These are phyloP conservation scores for Poecile atricapillus DNA, from an alignment of 2,113 vertebrate species.

Conservation along the genomic window DNA sequence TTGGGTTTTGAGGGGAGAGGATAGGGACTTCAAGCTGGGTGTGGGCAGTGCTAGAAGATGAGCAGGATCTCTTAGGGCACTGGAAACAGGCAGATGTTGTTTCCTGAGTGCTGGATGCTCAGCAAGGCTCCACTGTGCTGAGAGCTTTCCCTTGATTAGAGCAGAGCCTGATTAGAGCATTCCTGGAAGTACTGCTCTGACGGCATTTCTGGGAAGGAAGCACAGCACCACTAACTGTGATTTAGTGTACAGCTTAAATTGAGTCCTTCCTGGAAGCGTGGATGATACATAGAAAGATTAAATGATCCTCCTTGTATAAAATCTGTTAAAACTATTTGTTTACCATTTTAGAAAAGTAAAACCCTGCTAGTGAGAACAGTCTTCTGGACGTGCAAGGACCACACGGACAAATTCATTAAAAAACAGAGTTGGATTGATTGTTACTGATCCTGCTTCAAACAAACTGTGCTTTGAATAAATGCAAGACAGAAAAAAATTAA, in stretches of 20 bases:
- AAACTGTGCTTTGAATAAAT: neutral
- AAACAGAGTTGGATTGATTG: neutral
- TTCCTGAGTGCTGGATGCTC: neutral
- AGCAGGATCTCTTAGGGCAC: neutral
- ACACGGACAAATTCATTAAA: neutral
- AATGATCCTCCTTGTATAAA: neutral
- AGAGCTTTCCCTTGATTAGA: neutral
- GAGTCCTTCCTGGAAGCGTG: slow-evolving; percentile 38
- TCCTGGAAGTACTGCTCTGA: slow-evolving; percentile 31
- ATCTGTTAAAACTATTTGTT: neutral
- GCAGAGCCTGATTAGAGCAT: neutral
- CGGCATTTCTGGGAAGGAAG: slow-evolving; percentile 32
- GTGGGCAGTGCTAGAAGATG: neutral
- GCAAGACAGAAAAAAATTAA: neutral
- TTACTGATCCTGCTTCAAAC: neutral
- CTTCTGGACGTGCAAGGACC: neutral
- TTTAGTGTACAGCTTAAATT: slow-evolving; percentile 6
- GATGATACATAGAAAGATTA: neutral
- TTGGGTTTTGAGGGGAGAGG: neutral
- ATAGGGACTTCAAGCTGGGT: neutral
- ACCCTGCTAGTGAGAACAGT: neutral
- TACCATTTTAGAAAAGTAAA: neutral
- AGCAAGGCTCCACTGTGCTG: neutral
- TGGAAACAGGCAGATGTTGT: neutral
- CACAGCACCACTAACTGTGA: neutral